Evolutionary conservation across 1,140 invertebrate species (phyloP).

Genomic region (Zaprionus lachaisei): DNA sequence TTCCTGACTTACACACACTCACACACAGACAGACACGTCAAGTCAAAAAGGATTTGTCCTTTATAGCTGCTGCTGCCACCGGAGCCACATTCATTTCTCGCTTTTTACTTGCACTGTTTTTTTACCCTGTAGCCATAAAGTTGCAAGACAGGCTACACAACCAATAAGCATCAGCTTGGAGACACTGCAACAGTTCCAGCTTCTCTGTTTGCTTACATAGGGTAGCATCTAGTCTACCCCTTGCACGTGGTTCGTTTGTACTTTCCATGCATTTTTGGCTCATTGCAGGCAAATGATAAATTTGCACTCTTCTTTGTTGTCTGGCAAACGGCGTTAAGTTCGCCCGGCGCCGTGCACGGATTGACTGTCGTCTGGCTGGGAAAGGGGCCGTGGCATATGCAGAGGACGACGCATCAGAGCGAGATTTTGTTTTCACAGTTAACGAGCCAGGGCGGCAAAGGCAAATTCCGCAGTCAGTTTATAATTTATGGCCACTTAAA

Average conservation of each 20-base stretch:
- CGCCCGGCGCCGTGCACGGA: constrained; percentile 47
- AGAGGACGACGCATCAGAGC: constrained; percentile 28
- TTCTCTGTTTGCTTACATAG: background rate
- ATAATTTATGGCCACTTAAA: constrained; percentile 75
- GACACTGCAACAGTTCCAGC: background rate
- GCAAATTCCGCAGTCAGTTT: constrained; percentile 58
- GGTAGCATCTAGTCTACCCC: background rate
- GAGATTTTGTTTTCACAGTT: constrained; percentile 59
- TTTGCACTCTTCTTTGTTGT: constrained; percentile 71
- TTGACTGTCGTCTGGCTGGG: constrained; percentile 46
- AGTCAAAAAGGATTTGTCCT: constrained; percentile 37
- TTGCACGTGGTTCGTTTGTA: background rate
- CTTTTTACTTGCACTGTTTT: background rate
- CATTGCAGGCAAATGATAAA: constrained; percentile 53
- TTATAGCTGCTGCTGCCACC: constrained; percentile 14
- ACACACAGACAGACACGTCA: constrained; percentile 9
- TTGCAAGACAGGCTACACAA: background rate
- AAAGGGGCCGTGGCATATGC: constrained; percentile 53
- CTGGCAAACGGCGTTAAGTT: constrained; percentile 70
- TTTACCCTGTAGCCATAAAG: constrained; percentile 6
- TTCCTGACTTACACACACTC: background rate
- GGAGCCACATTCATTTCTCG: constrained; percentile 15
- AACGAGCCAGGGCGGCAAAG: constrained; percentile 52
- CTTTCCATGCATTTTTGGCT: constrained; percentile 34
- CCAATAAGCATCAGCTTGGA: background rate